phyloP scores from a whole-genome alignment of 2,888 invertebrate species.

The Elegia similella region DNA sequence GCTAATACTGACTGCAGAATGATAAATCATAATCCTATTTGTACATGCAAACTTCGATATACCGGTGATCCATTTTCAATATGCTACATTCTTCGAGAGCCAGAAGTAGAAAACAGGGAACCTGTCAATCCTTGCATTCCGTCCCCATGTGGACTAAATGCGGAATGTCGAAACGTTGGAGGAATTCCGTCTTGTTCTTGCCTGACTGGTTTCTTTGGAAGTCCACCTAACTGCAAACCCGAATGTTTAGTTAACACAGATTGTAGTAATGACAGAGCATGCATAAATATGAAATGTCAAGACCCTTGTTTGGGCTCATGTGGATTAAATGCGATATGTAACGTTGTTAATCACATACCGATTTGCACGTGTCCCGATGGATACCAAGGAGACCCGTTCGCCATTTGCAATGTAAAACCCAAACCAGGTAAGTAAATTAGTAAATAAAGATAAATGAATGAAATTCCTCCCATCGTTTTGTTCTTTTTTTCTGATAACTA shows the following conservation, averaged over 20 bases:
- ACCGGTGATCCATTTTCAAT: slow-evolving; percentile 85
- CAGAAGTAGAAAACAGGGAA: slow-evolving; percentile 42
- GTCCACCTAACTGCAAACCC: slow-evolving; percentile 88
- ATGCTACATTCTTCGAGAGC: slow-evolving; percentile 58
- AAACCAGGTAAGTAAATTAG: slow-evolving; percentile 67
- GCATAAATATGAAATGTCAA: slow-evolving; percentile 88
- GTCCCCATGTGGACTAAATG: slow-evolving; percentile 89
- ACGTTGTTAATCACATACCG: slow-evolving; percentile 88
- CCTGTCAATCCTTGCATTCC: slow-evolving; percentile 85
- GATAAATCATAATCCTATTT: slow-evolving; percentile 87
- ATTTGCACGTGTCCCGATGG: slow-evolving; percentile 85
- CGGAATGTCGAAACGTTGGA: slow-evolving; percentile 80
- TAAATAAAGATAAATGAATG: background rate
- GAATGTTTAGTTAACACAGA: slow-evolving; percentile 88
- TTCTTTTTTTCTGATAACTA: slow-evolving; percentile 5
- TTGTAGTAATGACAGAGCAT: slow-evolving; percentile 87
- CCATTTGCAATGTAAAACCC: slow-evolving; percentile 82
- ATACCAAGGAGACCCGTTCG: slow-evolving; percentile 88
- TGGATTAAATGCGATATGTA: slow-evolving; percentile 87
- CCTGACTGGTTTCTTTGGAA: slow-evolving; percentile 83
- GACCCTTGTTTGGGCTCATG: slow-evolving; percentile 91
- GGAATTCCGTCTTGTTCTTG: slow-evolving; percentile 85
- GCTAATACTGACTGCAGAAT: slow-evolving; percentile 86
- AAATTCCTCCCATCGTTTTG: background rate
- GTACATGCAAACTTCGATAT: slow-evolving; percentile 83